Evolutionary conservation across 2,797 vertebrate species (phyloP).

Genomic region (Anguilla anguilla): DNA sequence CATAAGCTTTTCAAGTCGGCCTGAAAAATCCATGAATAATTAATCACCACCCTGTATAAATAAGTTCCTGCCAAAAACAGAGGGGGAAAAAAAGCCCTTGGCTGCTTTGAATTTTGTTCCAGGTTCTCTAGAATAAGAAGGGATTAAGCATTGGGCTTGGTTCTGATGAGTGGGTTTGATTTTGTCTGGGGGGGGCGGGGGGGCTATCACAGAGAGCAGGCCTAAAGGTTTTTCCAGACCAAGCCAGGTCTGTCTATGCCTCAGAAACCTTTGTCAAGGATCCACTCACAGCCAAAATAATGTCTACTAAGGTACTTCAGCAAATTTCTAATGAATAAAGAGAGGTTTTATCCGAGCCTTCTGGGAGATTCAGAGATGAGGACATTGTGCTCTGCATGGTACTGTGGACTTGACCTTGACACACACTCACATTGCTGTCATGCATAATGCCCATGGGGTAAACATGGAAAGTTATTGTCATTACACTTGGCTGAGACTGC

Average conservation of each 20-base stretch:
- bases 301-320: neutral
- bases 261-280: neutral
- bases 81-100: neutral
- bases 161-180: neutral
- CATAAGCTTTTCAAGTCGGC: neutral
- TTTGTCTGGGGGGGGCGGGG: neutral
- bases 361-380: neutral
- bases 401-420: neutral
- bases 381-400: neutral
- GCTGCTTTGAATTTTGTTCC: conserved; percentile 15
- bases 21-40: conserved; percentile 10
- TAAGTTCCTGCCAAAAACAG: neutral
- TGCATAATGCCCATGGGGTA: neutral
- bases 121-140: neutral
- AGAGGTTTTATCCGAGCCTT: neutral
- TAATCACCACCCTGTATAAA: conserved; percentile 5
- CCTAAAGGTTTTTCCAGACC: neutral
- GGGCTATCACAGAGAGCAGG: neutral
- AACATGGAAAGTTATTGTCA: neutral
- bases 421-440: neutral
- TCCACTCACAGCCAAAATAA: neutral
- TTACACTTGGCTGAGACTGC: neutral
- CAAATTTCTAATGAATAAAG: neutral
- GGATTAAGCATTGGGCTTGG: neutral
- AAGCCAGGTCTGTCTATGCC: neutral